These are phyloP conservation scores for Arremon aurantiirostris DNA, from an alignment of 2,797 vertebrate species.

Conservation along the genomic window DNA sequence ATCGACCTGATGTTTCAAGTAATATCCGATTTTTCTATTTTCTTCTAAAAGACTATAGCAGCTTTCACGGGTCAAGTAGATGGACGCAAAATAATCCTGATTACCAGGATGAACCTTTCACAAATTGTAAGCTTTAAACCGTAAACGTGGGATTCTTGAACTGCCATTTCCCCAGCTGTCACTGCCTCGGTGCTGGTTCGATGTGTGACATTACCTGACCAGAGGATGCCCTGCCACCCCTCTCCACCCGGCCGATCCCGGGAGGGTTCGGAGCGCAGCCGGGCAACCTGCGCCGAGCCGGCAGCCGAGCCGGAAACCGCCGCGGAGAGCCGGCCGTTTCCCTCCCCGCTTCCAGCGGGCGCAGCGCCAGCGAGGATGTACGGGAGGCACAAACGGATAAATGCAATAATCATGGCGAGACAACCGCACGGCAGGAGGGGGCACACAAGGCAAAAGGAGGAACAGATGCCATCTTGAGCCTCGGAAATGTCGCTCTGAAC, in stretches of 20 bases:
- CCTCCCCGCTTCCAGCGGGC: slow-evolving; percentile 14
- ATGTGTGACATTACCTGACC: not conserved
- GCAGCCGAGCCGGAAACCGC: not conserved
- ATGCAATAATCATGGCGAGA: not conserved
- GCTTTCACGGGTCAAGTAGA: not conserved
- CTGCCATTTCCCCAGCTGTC: not conserved
- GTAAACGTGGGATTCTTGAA: not conserved
- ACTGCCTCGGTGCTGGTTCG: not conserved
- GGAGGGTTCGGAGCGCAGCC: not conserved
- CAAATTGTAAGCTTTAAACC: not conserved
- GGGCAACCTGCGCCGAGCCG: not conserved
- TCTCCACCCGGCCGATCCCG: not conserved
- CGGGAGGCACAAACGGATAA: not conserved
- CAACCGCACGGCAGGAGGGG: not conserved
- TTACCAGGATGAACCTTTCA: not conserved
- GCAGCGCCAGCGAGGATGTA: not conserved
- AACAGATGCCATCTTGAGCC: slow-evolving; percentile 60
- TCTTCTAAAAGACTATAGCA: not conserved
- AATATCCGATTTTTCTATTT: not conserved
- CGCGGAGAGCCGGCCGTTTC: not conserved
- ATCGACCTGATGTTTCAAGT: not conserved
- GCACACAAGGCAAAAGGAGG: not conserved
- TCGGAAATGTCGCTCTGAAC: not conserved
- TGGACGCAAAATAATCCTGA: not conserved
- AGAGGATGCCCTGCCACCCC: not conserved